Evolutionary conservation across 2,797 vertebrate species (phyloP), one percentile per base, ranked within the genome.

Genomic region (Paedocypris micromegethes): DNA sequence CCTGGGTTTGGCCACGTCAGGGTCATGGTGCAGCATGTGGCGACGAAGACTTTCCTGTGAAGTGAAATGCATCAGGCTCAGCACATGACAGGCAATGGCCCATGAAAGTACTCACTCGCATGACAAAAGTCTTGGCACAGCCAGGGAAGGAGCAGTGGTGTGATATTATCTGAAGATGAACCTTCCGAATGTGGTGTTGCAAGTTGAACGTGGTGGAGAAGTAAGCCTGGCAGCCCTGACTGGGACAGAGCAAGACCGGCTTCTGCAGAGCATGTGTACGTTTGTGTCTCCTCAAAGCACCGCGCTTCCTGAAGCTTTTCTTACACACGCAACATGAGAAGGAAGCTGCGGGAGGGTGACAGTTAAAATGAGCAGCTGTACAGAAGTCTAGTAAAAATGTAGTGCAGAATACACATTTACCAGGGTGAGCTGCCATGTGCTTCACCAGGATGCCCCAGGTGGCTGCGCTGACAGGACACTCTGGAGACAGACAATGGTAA

Each of bases 141-240:
- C 83, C 87, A 0, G 88, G 83, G 72, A 88, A 91, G 64, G 83
- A 79, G 72, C 90, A 93, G 47, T 2, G 72, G 76, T 87, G 85
- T n/a, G 87, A 88, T 5, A 91, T 75, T 44, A 92, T 85, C 64
- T 88, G 66, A 3, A 93, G 88, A 71, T 92, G 91, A 42, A 84
- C 83, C 77, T 90, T 93, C 61, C 86, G 85, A 68, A 93, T 90
- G 80, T 93, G 91, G 76, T 91, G 90, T 78, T 91, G 87, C 79
- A 93, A 78, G 81, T 92, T 93, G 64, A 93, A 93, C 73, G 89
- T 87, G 0, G 90, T 91, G 38, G 88, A 86, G 77, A 93, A 92
- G 47, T 86, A 88, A 1, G 87, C 84, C 77, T 86, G 75, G 77
- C 91, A 93, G 75, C 86, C 79, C 0, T 85, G 65, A 0, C 77